phyloP scores from a whole-genome alignment of 2,113 vertebrate genomes.

The Brienomyrus brachyistius region DNA sequence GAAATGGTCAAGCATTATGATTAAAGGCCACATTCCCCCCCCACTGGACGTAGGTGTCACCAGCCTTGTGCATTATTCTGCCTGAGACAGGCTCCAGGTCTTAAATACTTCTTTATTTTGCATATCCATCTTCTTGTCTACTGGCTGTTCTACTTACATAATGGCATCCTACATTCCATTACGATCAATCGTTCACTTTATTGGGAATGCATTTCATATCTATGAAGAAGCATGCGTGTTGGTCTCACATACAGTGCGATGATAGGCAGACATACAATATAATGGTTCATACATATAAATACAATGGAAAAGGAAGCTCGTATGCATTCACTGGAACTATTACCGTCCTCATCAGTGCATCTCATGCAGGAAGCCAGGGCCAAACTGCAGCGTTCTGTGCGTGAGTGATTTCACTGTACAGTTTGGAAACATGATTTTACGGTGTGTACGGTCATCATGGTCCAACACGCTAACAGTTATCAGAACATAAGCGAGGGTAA shows the following conservation, averaged over 20 bases:
- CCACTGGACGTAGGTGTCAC: neutral
- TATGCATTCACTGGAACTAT: neutral
- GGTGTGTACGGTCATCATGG: neutral
- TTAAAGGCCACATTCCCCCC: neutral
- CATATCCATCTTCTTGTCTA: neutral
- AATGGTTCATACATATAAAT: neutral
- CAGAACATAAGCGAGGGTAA: neutral
- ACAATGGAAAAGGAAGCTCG: neutral
- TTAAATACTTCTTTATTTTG: neutral
- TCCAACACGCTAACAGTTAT: neutral
- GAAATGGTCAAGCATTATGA: neutral
- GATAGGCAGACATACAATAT: neutral
- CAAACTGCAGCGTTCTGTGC: neutral
- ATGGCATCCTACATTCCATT: neutral
- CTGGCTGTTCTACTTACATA: neutral
- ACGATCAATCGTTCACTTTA: constrained; percentile 2
- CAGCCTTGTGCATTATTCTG: neutral
- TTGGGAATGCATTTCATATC: constrained; percentile 1
- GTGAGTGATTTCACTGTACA: neutral
- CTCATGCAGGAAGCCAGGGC: constrained; percentile 12
- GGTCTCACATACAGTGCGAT: neutral
- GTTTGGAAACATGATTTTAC: neutral
- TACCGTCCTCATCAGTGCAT: neutral
- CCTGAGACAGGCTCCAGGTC: neutral
- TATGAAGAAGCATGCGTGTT: neutral